Evolutionary conservation across 2,888 invertebrate genomes (phyloP).

Genomic region (Limenitis arthemis): DNA sequence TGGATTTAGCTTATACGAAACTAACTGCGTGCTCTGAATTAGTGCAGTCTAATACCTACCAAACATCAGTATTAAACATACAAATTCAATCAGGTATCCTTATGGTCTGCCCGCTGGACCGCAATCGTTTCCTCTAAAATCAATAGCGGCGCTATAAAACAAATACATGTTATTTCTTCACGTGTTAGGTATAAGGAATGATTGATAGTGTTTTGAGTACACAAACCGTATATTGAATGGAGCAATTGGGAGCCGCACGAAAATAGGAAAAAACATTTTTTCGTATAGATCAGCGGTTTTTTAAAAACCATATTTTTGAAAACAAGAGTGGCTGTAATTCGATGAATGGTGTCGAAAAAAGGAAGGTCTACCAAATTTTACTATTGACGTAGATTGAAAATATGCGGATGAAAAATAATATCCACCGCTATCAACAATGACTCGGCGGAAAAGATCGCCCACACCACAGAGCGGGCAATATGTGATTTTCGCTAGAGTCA

Average conservation of each 20-base stretch:
- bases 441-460: slow-evolving; percentile 32
- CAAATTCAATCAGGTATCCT: not conserved
- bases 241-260: slow-evolving; percentile 39
- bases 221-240: slow-evolving; percentile 55
- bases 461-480: slow-evolving; percentile 29
- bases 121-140: slow-evolving; percentile 51
- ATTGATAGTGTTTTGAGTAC: slow-evolving; percentile 65
- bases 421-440: slow-evolving; percentile 37
- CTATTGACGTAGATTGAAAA: slow-evolving; percentile 31
- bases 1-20: slow-evolving; percentile 48
- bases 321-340: not conserved
- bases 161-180: slow-evolving; percentile 60
- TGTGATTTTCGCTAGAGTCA: slow-evolving; percentile 48
- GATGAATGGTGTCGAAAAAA: slow-evolving; percentile 8
- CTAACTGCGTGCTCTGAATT: slow-evolving; percentile 9
- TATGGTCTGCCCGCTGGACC: slow-evolving; percentile 26
- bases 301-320: slow-evolving; percentile 14
- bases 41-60: not conserved
- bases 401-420: slow-evolving; percentile 35
- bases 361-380: slow-evolving; percentile 11
- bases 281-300: slow-evolving; percentile 22
- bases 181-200: slow-evolving; percentile 52
- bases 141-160: slow-evolving; percentile 58
- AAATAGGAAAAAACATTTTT: slow-evolving; percentile 31
- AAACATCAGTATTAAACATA: not conserved